Percentiles rank a stretch among this genome's conserved stretches.
Conservation (phyloP, 2,113 vertebrate species). For the Istiophorus platypterus region DNA sequence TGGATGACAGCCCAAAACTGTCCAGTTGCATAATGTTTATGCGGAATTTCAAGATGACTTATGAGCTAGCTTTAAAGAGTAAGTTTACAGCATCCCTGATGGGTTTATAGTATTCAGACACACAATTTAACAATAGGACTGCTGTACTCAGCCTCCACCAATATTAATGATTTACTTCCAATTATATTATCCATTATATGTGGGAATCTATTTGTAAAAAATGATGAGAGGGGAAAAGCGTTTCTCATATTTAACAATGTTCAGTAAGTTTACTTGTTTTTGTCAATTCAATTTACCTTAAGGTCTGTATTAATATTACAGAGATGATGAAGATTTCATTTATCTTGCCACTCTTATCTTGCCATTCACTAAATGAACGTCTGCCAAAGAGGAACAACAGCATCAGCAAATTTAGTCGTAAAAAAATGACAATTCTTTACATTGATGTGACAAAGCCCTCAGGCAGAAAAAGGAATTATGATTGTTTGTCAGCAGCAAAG, state of each 20-base stretch:
- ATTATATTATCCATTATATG: not conserved
- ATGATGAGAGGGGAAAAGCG: not conserved
- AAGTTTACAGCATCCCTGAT: not conserved
- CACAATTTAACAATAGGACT: not conserved
- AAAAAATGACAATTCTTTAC: not conserved
- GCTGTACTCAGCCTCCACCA: not conserved
- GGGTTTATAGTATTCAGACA: constrained; percentile 15
- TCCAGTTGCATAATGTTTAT: constrained; percentile 44
- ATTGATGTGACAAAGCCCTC: not conserved
- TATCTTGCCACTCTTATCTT: no score
- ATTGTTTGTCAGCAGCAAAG: not conserved
- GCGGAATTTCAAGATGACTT: constrained; percentile 32
- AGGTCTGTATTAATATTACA: no score
- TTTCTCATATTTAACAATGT: not conserved
- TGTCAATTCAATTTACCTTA: not conserved
- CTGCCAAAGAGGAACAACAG: not conserved
- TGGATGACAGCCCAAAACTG: constrained; percentile 46
- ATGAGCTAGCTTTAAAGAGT: constrained; percentile 31
- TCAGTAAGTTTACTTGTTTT: not conserved
- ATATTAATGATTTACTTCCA: not conserved
- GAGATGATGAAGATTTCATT: not conserved
- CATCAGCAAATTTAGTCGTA: not conserved
- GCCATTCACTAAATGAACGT: no score
- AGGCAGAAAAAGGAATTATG: not conserved
- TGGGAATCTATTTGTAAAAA: not conserved